Conservation (phyloP, 1,140 invertebrate genomes). For the Apis cerana region DNA sequence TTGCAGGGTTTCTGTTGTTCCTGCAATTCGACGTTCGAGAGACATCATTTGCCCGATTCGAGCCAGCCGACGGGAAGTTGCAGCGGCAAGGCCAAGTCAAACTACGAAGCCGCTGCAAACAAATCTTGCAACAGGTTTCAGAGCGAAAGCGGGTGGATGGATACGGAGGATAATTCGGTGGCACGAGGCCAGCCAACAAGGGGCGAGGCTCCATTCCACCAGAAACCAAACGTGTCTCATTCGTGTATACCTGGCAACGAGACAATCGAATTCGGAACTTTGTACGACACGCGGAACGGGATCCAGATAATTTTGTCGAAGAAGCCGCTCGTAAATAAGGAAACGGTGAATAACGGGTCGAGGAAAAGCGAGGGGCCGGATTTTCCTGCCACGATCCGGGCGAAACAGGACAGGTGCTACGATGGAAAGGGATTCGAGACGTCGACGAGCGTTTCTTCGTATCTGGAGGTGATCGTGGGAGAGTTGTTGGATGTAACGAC, state of each 20-base stretch:
- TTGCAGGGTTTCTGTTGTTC: slow-evolving; percentile 71
- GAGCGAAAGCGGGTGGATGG: neutral
- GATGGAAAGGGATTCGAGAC: neutral
- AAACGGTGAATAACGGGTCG: neutral
- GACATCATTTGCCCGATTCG: neutral
- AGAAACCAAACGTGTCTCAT: neutral
- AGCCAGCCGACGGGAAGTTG: slow-evolving; percentile 33
- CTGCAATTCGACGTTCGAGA: slow-evolving; percentile 72
- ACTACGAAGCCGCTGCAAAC: slow-evolving; percentile 27
- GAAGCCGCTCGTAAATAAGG: neutral
- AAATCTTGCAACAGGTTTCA: slow-evolving; percentile 56
- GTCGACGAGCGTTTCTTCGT: neutral
- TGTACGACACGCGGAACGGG: neutral
- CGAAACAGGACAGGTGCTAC: too few species aligned
- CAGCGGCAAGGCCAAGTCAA: slow-evolving; percentile 53
- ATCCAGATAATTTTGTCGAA: neutral
- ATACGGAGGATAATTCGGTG: slow-evolving; percentile 37
- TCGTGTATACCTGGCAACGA: too few species aligned
- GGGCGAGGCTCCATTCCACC: neutral
- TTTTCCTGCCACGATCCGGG: too few species aligned
- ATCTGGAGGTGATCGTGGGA: neutral
- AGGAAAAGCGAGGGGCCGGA: too few species aligned
- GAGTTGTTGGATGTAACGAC: neutral
- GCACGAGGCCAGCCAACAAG: slow-evolving; percentile 36
- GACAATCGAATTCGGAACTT: too few species aligned